These are phyloP conservation scores for Nasonia vitripennis DNA, from an alignment of 1,140 invertebrate genomes.

Conservation along the genomic window DNA sequence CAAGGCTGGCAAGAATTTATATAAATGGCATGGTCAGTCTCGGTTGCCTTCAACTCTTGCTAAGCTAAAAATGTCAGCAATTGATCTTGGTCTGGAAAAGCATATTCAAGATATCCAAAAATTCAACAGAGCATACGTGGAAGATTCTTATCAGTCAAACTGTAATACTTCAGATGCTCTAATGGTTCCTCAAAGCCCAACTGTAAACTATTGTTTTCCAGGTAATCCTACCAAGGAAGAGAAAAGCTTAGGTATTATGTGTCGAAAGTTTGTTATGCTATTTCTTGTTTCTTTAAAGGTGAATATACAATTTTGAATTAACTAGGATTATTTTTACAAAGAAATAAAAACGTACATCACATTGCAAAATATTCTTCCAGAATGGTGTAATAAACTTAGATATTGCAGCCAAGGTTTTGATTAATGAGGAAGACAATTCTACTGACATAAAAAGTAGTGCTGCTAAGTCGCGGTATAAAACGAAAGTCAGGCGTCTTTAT, in stretches of 20 bases:
- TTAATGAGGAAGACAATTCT: constrained; percentile 74
- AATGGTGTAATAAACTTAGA: constrained; percentile 81
- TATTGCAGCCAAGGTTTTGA: constrained; percentile 81
- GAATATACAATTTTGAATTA: constrained; percentile 62
- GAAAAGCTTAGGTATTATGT: constrained; percentile 82
- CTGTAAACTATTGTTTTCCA: constrained; percentile 52
- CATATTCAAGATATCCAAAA: constrained; percentile 62
- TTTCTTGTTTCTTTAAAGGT: constrained; percentile 81
- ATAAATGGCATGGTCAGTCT: constrained; percentile 76
- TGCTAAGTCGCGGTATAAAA: constrained; percentile 76
- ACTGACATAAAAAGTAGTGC: constrained; percentile 65
- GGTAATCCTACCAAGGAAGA: constrained; percentile 66
- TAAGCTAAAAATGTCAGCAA: constrained; percentile 58
- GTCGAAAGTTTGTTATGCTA: constrained; percentile 84
- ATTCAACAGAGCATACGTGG: constrained; percentile 56
- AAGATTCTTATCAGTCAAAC: constrained; percentile 49
- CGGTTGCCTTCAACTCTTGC: constrained; percentile 53
- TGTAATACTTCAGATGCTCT: constrained; percentile 36
- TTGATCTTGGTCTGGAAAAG: constrained; percentile 58
- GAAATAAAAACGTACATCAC: not conserved
- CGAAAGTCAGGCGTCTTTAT: constrained; percentile 83
- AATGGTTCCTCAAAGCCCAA: constrained; percentile 54
- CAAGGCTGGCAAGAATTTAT: constrained; percentile 78
- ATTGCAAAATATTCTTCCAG: constrained; percentile 69
- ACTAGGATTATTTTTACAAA: constrained; percentile 10